Base-by-base conservation (phyloP, 35 echinoderm and acorn worm species). In the Heliocidaris erythrogramma region DNA sequence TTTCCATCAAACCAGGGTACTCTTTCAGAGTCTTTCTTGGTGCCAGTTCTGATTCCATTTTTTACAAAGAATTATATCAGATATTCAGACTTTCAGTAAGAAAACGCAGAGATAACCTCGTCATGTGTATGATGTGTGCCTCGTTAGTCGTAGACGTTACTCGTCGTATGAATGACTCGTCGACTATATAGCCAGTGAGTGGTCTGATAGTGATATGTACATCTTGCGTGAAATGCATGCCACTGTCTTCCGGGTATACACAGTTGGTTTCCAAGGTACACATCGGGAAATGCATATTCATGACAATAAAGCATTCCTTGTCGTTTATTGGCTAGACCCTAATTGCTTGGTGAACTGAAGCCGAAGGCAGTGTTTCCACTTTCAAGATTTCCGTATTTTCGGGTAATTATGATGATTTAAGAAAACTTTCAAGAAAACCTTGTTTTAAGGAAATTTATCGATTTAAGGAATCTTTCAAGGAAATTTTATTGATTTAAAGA, bases 1-100 rank as follows among this genome's bases (percentile, higher is more conserved):
- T 94, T n/a, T 97, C 97, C 95, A 99, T 97, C 30, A 99, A 95
- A 93, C 98, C 98, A 32, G 98, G 98, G 84, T 97, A 97, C 10
- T 96, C 94, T 30, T 96, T 49, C 31, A 98, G 86, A 29, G 32
- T 30, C 88, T 96, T 94, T 30, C 47, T 91, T 48, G 49, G 7
- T 10, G 90, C 0, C 24, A 11, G 30, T 92, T 92, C 90, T 30
- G 49, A 47, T 6, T 92, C 90, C 90, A 92, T 92, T 92, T 92
- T 88, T 35, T 21, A 13, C 24, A n/a, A 30, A 30, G 69, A 13
- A 42, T 87, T 42, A 87, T 31, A 7, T 7, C n/a, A 29, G 69
- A 84, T 84, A 4, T 84, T 84, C n/a, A 29, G 69, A 84, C 4
- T 0, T 84, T 84, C 69, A 18, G n/a, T 29, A 84, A 84, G 69